A percentile compares a stretch with the other conserved stretches of the same genome.
phyloP scores from a whole-genome alignment of 2,113 vertebrate species.

The Shinisaurus crocodilurus region DNA sequence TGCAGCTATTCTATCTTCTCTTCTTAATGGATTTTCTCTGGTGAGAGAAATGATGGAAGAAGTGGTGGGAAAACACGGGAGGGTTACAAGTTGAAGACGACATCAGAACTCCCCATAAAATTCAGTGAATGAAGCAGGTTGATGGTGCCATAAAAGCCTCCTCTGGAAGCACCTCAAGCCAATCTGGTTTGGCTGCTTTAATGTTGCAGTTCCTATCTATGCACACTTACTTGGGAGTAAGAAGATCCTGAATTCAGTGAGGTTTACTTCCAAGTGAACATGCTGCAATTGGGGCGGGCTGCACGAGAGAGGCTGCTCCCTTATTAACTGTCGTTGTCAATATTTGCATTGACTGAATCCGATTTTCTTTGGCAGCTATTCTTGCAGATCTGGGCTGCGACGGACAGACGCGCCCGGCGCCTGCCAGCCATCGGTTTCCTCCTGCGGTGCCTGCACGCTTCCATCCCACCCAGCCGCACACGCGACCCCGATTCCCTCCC shows the following conservation, averaged over 20 bases:
- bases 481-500: background rate
- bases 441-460: too few relatives aligned
- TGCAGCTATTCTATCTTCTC: too few relatives aligned
- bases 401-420: background rate
- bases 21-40: too few relatives aligned
- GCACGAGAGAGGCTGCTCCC: background rate
- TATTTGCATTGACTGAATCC: background rate
- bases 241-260: background rate
- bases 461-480: too few relatives aligned
- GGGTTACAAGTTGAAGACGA: too few relatives aligned
- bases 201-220: background rate
- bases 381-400: background rate
- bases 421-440: too few relatives aligned
- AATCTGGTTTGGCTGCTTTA: background rate
- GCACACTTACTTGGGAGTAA: background rate
- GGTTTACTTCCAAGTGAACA: background rate
- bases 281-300: background rate
- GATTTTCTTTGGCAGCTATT: background rate
- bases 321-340: background rate
- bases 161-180: background rate
- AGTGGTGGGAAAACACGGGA: too few relatives aligned
- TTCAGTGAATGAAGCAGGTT: too few relatives aligned
- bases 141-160: too few relatives aligned
- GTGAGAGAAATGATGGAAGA: too few relatives aligned
- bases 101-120: too few relatives aligned